Base-by-base conservation (phyloP, 2,797 vertebrate genomes). In the Neopelma chrysocephalum region DNA sequence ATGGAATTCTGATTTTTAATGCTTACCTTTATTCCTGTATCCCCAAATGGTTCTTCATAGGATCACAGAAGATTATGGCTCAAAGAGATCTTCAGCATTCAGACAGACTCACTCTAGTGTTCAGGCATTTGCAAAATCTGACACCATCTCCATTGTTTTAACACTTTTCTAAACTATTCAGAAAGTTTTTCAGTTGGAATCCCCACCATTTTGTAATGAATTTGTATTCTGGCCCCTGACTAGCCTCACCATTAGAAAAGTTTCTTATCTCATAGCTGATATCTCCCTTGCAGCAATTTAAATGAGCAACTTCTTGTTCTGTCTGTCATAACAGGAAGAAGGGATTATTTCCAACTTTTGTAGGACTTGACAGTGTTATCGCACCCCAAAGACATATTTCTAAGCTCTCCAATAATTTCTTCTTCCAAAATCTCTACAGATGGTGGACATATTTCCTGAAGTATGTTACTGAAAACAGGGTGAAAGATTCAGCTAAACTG, bases 401-500 rank as follows among this genome's bases (percentile, higher is more conserved):
- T 87, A 80, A 89, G 36, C 15, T 73, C 64, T 89, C 75, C 51
- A 58, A 54, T 66, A 87, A 53, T 66, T 82, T 66, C 31, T 78
- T 78, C 48, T 81, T 85, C 43, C 50, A 73, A 88, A 90, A 66
- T 88, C 31, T 91, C n/a, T 83, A 42, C 43, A 85, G 50, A 72
- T 87, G 47, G 27, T 45, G 31, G 47, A 71, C 40, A 15, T 69
- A 78, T 57, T 82, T 96, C 62, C 54, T 87, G 45, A 82, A 91
- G 15, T 40, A 40, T 89, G 10, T 62, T 80, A 58, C 71, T n/a
- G 47, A 88, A 94, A 90, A 66, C 12, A 51, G 66, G 45, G 64
- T 78, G 57, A 91, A 93, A 94, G 45, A 78, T 77, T 93, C 72
- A 66, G 11, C 56, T 94, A 77, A 91, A 86, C 43, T 85, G 40